Conservation (phyloP, 2,888 invertebrate genomes). For the Protodeltote pygarga region DNA sequence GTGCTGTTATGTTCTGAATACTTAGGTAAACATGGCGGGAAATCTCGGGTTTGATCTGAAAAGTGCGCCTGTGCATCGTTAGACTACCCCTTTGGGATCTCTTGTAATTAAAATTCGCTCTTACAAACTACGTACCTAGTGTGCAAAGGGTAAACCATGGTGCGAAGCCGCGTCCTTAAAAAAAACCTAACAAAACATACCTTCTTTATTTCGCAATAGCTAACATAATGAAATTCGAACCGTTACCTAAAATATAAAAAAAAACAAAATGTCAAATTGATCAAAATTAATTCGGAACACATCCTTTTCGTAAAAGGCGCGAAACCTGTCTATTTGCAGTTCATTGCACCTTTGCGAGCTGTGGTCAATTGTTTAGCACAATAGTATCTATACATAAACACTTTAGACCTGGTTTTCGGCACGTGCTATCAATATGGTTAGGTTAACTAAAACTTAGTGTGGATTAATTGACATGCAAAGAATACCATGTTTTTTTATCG, state of each 20-base stretch:
- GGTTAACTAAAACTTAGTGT: neutral
- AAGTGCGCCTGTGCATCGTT: neutral
- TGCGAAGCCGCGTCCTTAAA: too few relatives aligned
- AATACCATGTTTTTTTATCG: too few relatives aligned
- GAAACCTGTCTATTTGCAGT: slow-evolving; percentile 8
- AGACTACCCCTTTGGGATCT: neutral
- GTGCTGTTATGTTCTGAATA: too few relatives aligned
- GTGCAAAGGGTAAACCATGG: too few relatives aligned
- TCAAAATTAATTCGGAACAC: neutral
- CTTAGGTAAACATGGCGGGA: slow-evolving; percentile 9
- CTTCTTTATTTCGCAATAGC: too few relatives aligned
- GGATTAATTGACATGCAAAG: too few relatives aligned
- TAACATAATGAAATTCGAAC: too few relatives aligned
- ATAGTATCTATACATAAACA: too few relatives aligned
- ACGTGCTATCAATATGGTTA: slow-evolving; percentile 2
- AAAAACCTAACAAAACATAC: too few relatives aligned
- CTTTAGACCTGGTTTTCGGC: slow-evolving; percentile 13
- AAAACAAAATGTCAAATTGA: neutral
- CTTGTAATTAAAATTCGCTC: slow-evolving; percentile 8
- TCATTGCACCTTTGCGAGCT: slow-evolving; percentile 24
- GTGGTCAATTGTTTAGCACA: slow-evolving; percentile 21
- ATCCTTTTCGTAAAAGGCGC: slow-evolving; percentile 8
- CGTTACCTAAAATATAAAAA: neutral
- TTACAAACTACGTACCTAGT: neutral
- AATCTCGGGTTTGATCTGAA: slow-evolving; percentile 6